Base-by-base conservation (phyloP, 2,113 vertebrate genomes). In the Spermophilus dauricus region DNA sequence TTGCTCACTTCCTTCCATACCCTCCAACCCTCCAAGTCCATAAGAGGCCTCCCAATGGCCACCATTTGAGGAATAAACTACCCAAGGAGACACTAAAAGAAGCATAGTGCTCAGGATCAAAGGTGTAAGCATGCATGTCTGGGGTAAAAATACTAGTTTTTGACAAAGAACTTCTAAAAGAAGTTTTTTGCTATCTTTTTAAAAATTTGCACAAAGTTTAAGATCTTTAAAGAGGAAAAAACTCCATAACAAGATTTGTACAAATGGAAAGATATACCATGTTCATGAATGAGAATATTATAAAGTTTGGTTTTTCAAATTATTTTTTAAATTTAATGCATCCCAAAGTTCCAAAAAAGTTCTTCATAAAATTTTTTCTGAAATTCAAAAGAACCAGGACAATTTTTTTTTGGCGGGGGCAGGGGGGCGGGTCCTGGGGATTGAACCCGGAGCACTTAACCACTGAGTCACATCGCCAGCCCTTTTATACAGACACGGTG, bases 381-480 rank as follows among this genome's bases (percentile, higher is more conserved):
- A 96, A 91, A 88, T 37, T 45, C 58, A 48, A 9, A 94, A 83
- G 30, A 89, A 24, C 61, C 8, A 32, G n/a, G n/a, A 51, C n/a
- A 86, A n/a, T 51, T 53, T 45, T 3, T 18, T 56, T 53, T 5
- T n/a, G n/a, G n/a, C n/a, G n/a, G n/a, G n/a, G n/a, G n/a, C n/a
- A n/a, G 42, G 42, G 5, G 14, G 3, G 13, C 6, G 42, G 42
- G 56, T 56, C 6, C 56, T 13, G 5, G 17, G 6, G 56, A 58
- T 58, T 58, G 56, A 58, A 58, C 56, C 56, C 6, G 20, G 56
- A 6, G 18, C 56, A 58, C 56, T 58, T 58, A 58, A 22, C 56
- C 56, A 58, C 56, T 58, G 56, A 58, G 20, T 22, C 18, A 58
- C 56, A 58, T 58, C 20, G 1, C 56, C 56, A 58, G 18, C 56